These are phyloP conservation scores for Seladonia tumulorum DNA, from an alignment of 2,888 invertebrate genomes.

Conservation along the genomic window DNA sequence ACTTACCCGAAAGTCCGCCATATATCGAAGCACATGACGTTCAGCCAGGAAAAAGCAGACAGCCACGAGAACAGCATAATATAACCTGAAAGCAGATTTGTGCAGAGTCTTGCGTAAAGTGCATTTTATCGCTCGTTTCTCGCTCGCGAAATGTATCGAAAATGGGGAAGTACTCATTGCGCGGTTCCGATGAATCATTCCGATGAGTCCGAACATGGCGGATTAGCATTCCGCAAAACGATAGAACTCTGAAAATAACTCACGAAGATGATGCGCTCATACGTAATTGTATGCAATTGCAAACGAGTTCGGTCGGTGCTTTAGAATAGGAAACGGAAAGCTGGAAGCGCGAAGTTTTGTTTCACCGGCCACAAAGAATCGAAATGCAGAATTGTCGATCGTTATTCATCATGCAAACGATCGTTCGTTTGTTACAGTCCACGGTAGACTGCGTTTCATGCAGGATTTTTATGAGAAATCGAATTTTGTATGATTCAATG, in stretches of 20 bases:
- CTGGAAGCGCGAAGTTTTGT: neutral
- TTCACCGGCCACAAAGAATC: neutral
- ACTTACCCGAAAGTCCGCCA: conserved; percentile 93
- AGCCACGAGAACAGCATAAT: conserved; percentile 89
- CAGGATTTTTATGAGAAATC: neutral
- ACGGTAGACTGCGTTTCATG: neutral
- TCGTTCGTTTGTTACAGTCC: neutral
- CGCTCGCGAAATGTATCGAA: neutral
- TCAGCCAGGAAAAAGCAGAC: conserved; percentile 91
- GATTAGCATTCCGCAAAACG: neutral
- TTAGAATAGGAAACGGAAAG: neutral
- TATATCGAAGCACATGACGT: conserved; percentile 93
- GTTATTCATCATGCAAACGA: neutral
- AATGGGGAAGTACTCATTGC: neutral
- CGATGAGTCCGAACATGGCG: neutral
- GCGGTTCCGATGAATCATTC: too few species aligned
- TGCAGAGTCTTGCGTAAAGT: neutral
- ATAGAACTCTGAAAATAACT: conserved; percentile 30
- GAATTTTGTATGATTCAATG: neutral
- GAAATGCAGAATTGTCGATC: neutral
- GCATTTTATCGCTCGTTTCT: neutral
- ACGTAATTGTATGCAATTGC: conserved; percentile 2
- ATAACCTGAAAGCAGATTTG: conserved; percentile 86
- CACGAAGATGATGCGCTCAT: conserved; percentile 5
- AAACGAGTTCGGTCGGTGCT: conserved; percentile 18